Percentiles rank a stretch among this genome's conserved stretches.
phyloP scores from a whole-genome alignment of 1,140 invertebrate species.

The Musca domestica region DNA sequence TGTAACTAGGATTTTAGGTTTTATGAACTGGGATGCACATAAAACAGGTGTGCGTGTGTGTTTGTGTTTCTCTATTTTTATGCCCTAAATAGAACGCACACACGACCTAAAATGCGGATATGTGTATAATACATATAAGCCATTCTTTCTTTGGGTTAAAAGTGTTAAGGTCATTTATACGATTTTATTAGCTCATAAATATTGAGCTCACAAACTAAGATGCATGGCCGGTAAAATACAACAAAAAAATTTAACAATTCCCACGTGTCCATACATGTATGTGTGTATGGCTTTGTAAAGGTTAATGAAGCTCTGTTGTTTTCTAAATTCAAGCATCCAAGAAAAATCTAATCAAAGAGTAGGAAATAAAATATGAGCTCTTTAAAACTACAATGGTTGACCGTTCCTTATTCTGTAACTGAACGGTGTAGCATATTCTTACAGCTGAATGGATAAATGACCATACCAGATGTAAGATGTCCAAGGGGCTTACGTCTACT shows the following conservation, averaged over 20 bases:
- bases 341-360: no score
- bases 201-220: neutral
- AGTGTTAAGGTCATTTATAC: neutral
- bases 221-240: neutral
- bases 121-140: neutral
- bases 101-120: neutral
- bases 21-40: neutral
- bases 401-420: no score
- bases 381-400: no score
- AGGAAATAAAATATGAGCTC: no score
- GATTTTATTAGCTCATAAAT: conserved; percentile 20
- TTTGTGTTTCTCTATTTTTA: neutral
- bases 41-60: neutral
- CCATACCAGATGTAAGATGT: no score
- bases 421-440: no score
- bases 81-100: neutral
- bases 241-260: neutral
- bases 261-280: no score
- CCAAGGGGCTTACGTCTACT: no score
- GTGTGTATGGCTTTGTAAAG: no score
- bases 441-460: no score
- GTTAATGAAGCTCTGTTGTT: no score
- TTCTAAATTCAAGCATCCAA: no score
- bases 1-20: neutral
- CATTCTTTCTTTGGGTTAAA: neutral